Evolutionary conservation across 2,797 vertebrate genomes (phyloP).

Genomic region (Pteropus rufus): DNA sequence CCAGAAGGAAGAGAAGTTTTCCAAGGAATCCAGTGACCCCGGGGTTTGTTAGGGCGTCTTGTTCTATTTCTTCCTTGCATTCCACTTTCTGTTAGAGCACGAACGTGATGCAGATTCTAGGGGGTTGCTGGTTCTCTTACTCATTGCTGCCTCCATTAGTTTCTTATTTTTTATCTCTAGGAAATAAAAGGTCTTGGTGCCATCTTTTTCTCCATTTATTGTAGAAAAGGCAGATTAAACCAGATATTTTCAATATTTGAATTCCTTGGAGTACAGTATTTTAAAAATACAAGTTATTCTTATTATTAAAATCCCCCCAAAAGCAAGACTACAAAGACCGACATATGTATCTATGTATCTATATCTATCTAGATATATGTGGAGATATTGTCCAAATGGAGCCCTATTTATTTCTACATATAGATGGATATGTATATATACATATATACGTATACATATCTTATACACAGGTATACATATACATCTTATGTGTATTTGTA

Average conservation of each 20-base stretch:
- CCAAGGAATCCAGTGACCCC: neutral
- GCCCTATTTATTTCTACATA: neutral
- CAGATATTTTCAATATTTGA: neutral
- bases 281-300: constrained; percentile 25
- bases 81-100: neutral
- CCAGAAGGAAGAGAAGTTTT: neutral
- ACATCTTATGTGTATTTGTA: neutral
- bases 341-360: too few relatives aligned
- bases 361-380: too few relatives aligned
- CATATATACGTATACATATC: neutral
- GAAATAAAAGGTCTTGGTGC: neutral
- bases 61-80: neutral
- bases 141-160: neutral
- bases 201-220: neutral
- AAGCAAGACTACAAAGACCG: neutral
- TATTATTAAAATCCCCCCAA: neutral
- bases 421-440: neutral
- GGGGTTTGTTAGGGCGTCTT: neutral
- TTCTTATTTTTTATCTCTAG: neutral
- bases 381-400: neutral
- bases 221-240: neutral
- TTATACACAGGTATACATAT: neutral
- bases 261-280: neutral
- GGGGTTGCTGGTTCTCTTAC: neutral
- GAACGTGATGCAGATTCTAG: neutral